Evolutionary conservation across 2,113 vertebrate species (phyloP), one percentile per base, ranked within the genome.

Genomic region (Halcyon senegalensis): DNA sequence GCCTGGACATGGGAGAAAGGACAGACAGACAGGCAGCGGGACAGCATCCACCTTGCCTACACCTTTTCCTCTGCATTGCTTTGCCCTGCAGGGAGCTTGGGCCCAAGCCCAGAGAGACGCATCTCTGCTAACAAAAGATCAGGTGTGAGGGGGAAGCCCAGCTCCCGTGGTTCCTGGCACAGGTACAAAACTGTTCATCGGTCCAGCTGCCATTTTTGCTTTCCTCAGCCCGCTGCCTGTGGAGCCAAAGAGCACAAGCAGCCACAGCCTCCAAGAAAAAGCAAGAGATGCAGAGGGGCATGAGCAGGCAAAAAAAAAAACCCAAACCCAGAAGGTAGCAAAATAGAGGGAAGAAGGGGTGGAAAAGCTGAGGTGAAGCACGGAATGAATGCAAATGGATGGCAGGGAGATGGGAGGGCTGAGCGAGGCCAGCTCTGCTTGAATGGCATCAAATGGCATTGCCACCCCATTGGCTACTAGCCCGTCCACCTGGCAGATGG

Each of bases 131-230:
- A 24, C 1, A 5, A 80, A 89, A 67, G 43, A 44, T 43, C 0
- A 0, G 0, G 1, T 28, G 25, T 28, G 51, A 51, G n/a, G 25
- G 28, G 43, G 41, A 46, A 51, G 15, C 30, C 13, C 81, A 63
- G 33, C 7, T 91, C 30, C 28, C 39, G 11, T 46, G 35, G 50
- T 20, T 88, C 62, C 60, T 67, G 69, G 16, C 44, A 66, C 63
- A 70, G 13, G 27, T 19, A 33, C 51, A 51, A 85, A 76, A 85
- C 31, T 2, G 0, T 50, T 37, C 0, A 2, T 1, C 2, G 44
- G 13, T 59, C 44, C 5, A 5, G 24, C 41, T 75, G 66, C 37
- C 21, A 21, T 11, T 79, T 90, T 44, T 72, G 28, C n/a, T 76
- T 58, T 72, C 31, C 18, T 63, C 68, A 68, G 62, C 56, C 67